Conservation (phyloP, 2,113 vertebrate genomes). For the Hippocampus comes region DNA sequence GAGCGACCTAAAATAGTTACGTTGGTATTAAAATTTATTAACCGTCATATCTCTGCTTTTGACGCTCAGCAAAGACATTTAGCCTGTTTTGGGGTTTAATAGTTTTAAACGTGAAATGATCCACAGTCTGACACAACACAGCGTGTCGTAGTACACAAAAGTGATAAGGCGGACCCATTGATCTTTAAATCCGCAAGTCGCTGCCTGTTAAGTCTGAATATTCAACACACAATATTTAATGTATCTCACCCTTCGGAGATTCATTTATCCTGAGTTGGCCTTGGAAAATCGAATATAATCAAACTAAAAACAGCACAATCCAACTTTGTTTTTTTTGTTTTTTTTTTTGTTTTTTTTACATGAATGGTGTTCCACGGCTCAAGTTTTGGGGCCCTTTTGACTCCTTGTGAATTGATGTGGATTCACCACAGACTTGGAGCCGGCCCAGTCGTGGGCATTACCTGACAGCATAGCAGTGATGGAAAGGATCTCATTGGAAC, state of each 20-base stretch:
- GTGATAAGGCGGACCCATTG: no score
- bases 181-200: no score
- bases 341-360: background rate
- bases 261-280: background rate
- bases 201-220: no score
- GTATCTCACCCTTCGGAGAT: background rate
- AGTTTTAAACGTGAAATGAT: no score
- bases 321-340: background rate
- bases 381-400: constrained; percentile 1
- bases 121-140: no score
- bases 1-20: no score
- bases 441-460: constrained; percentile 83
- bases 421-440: constrained; percentile 13
- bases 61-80: no score
- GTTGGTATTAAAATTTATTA: no score
- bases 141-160: no score
- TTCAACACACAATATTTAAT: no score
- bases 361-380: background rate
- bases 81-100: no score
- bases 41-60: no score
- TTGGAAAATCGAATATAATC: background rate
- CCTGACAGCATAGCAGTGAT: constrained; percentile 99
- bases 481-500: constrained; percentile 99
- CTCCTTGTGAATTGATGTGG: background rate
- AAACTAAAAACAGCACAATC: background rate